Evolutionary conservation across 1,140 invertebrate species (phyloP).

Genomic region (Metaphire vulgaris): DNA sequence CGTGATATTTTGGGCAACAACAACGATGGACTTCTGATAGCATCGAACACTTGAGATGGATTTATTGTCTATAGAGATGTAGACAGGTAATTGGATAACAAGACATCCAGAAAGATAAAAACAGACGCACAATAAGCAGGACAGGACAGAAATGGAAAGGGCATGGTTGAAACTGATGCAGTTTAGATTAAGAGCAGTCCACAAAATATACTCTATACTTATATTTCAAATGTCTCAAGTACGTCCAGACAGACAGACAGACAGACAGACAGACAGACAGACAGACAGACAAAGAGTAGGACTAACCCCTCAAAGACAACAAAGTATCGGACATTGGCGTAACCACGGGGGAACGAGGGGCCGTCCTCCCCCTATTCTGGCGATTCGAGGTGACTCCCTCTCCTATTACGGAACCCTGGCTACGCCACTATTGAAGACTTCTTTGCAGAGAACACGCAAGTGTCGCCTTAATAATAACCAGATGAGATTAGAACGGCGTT

Average conservation of each 20-base stretch:
- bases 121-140: background rate
- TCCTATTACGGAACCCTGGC: too few species aligned
- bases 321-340: too few species aligned
- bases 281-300: background rate
- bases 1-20: background rate
- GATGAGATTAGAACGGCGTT: too few species aligned
- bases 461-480: too few species aligned
- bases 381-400: too few species aligned
- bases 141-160: background rate
- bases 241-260: background rate
- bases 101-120: background rate
- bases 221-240: background rate
- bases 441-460: too few species aligned
- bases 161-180: background rate
- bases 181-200: background rate
- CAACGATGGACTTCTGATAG: background rate
- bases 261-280: slow-evolving; percentile 1
- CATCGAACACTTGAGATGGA: background rate
- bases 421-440: too few species aligned
- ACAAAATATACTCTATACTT: background rate
- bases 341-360: too few species aligned
- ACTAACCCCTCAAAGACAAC: too few species aligned
- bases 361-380: too few species aligned
- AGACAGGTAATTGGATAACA: background rate
- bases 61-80: background rate